phyloP scores from a whole-genome alignment of 2,113 vertebrate species.

The Pogona vitticeps region DNA sequence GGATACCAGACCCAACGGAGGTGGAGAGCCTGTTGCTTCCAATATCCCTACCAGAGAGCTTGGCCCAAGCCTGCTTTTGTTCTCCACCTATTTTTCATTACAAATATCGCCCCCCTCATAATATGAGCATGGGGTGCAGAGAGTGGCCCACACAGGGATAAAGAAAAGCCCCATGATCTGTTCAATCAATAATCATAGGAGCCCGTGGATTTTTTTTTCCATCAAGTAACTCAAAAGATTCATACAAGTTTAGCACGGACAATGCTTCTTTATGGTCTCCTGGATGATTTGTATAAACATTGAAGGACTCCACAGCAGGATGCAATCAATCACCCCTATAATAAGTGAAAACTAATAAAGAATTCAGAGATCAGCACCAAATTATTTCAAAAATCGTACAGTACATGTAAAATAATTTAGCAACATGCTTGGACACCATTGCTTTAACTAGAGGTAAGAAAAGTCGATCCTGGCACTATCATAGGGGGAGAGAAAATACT shows the following conservation, averaged over 20 bases:
- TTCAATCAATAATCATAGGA: constrained; percentile 45
- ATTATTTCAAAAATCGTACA: no score
- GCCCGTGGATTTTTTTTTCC: background rate
- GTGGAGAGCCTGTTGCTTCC: constrained; percentile 45
- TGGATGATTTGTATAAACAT: background rate
- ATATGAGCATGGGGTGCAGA: rapidly evolving
- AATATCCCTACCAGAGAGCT: constrained; percentile 33
- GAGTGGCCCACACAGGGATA: constrained; percentile 66
- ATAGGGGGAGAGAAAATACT: background rate
- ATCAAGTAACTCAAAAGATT: constrained; percentile 12
- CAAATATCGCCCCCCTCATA: constrained; percentile 53
- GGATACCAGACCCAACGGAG: background rate
- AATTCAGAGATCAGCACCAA: background rate
- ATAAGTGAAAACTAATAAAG: background rate
- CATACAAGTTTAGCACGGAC: constrained; percentile 28
- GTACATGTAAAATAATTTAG: no score
- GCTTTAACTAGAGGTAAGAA: no score
- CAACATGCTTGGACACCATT: background rate
- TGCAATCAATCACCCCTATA: background rate
- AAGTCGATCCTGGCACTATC: background rate
- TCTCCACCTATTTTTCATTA: constrained; percentile 63
- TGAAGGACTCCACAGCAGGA: background rate
- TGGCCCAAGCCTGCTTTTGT: constrained; percentile 54
- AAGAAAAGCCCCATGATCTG: constrained; percentile 51
- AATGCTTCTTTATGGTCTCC: constrained; percentile 4